Evolutionary conservation across 2,888 invertebrate genomes (phyloP), one percentile per base, ranked within the genome.

Genomic region (Nomada fucata): DNA sequence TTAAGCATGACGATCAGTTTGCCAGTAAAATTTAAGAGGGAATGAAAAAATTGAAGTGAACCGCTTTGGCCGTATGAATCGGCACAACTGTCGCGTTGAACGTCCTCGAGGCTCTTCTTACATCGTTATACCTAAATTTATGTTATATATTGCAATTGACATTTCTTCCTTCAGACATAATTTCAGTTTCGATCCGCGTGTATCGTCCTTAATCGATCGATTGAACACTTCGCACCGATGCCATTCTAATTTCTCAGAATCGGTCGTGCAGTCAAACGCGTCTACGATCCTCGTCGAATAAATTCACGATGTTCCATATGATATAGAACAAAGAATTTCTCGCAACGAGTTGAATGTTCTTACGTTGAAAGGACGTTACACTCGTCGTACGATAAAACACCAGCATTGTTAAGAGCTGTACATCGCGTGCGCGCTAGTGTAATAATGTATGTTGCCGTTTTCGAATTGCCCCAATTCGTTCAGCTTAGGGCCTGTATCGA

Each of bases 131-230:
- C 63, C 81, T 88, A 87, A 75, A 77, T 57, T 86, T 87, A 87
- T 59, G 74, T 86, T 86, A 83, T 36, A 36, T 74, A 82, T 83
- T 83, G 82, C 87, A 88, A 88, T 88, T 88, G 87, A 88, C 87
- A 84, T 88, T 64, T 73, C 76, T 88, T 88, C 86, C 64, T 84
- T 84, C 83, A 79, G 82, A 36, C 36, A 79, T 79, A 84, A 79
- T 77, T 76, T 78, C 70, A 53, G 47, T 70, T 61, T 55, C 59
- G 57, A 68, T 44, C 36, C 47, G 15, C 15, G 59, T 55, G 70
- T 59, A 47, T 53, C 68, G 64, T 47, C 63, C 68, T 69, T 73
- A 57, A 26, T 69, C 42, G 23, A 2, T 61, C 42, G 36, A 47
- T 36, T 20, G 29, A 67, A 36, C 55, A 23, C 29, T 64, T 75